Conservation (phyloP, 2,797 vertebrate species). For the Nannoperca australis region DNA sequence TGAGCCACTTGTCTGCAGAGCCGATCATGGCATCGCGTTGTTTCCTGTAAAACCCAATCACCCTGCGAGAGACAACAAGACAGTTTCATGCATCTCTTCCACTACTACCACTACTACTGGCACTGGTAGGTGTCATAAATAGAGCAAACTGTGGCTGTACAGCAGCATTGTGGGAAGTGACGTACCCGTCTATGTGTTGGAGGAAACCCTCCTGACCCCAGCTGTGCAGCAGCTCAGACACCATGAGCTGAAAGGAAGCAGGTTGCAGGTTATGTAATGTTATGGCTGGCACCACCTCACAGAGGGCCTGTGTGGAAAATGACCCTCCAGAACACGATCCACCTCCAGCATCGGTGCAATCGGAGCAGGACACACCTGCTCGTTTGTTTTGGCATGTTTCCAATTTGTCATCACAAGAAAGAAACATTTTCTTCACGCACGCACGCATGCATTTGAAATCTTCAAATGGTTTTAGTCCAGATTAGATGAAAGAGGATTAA, state of each 20-base stretch:
- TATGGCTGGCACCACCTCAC: background rate
- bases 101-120: background rate
- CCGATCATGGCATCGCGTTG: conserved; percentile 85
- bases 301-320: background rate
- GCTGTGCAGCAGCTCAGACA: conserved; percentile 89
- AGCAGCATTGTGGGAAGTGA: background rate
- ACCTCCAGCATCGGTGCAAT: background rate
- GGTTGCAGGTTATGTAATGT: background rate
- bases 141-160: background rate
- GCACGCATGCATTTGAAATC: background rate
- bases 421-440: background rate
- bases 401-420: background rate
- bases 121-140: too few relatives aligned
- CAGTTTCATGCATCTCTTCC: background rate
- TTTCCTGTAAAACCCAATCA: conserved; percentile 86
- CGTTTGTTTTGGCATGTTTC: background rate
- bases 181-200: conserved; percentile 90
- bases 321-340: background rate
- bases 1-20: conserved; percentile 89
- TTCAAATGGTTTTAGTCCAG: background rate
- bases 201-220: conserved; percentile 95
- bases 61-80: conserved; percentile 64
- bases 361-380: background rate
- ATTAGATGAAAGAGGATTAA: conserved; percentile 23
- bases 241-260: conserved; percentile 85